A percentile compares a stretch with the other conserved stretches of the same genome.
These are phyloP conservation scores for Buteo buteo DNA, from an alignment of 2,113 vertebrate species.

Conservation along the genomic window DNA sequence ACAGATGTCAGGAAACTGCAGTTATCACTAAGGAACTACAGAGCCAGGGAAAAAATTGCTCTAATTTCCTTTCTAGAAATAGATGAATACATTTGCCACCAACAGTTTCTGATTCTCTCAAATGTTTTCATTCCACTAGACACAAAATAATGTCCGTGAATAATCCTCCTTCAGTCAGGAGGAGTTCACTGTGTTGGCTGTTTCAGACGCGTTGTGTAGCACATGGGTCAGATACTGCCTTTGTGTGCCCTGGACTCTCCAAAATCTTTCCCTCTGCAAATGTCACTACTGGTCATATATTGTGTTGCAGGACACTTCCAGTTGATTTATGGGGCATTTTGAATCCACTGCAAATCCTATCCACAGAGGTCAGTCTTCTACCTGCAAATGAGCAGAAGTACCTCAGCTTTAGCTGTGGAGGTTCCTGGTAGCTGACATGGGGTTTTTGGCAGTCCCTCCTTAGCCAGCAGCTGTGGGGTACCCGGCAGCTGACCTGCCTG, in stretches of 20 bases:
- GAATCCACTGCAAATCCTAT: neutral
- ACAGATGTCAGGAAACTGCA: neutral
- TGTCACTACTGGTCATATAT: neutral
- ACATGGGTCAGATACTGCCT: neutral
- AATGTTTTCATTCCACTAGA: neutral
- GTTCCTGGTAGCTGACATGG: neutral
- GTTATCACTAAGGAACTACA: neutral
- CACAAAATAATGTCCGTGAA: neutral
- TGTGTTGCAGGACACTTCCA: neutral
- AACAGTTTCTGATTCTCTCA: neutral
- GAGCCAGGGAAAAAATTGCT: neutral
- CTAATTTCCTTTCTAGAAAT: neutral
- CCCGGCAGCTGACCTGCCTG: neutral
- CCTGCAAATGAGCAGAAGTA: neutral
- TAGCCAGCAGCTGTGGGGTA: neutral
- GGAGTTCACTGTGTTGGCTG: neutral
- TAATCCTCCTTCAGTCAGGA: neutral
- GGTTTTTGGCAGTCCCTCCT: accelerated
- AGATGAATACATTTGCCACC: neutral
- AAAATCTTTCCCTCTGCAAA: neutral
- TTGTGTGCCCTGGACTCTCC: neutral
- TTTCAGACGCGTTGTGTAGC: neutral
- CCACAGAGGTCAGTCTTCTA: neutral
- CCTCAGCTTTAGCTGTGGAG: neutral
- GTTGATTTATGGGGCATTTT: neutral